These are phyloP conservation scores for Andrena hattorfiana DNA, from an alignment of 2,888 invertebrate species.

Conservation along the genomic window DNA sequence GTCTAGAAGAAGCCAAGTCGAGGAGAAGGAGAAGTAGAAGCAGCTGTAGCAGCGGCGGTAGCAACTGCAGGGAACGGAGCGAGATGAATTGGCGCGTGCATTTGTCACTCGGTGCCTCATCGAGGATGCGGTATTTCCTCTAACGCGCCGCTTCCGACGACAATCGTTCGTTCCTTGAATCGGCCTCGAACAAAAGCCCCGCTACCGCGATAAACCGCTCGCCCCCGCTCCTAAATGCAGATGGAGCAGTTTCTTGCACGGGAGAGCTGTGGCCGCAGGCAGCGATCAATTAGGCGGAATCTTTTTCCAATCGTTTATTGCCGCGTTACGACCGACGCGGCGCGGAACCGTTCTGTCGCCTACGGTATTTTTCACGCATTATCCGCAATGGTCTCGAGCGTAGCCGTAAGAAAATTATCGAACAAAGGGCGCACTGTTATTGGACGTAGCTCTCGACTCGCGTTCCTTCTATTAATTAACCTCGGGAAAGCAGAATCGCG, in stretches of 20 bases:
- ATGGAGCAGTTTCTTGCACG: background rate
- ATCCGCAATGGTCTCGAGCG: conserved; percentile 19
- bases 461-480: conserved; percentile 67
- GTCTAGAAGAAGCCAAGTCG: background rate
- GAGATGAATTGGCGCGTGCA: conserved; percentile 23
- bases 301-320: background rate
- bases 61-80: background rate
- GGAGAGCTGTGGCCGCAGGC: background rate
- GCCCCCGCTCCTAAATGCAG: background rate
- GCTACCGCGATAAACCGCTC: conserved; percentile 18
- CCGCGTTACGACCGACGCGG: background rate
- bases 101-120: conserved; percentile 68
- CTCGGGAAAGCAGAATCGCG: conserved; percentile 72
- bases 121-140: conserved; percentile 69
- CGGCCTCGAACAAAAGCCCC: conserved; percentile 41
- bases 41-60: no score
- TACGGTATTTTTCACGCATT: conserved; percentile 45
- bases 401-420: conserved; percentile 41
- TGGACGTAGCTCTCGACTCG: conserved; percentile 49
- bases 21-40: background rate
- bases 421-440: conserved; percentile 67
- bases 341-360: conserved; percentile 30
- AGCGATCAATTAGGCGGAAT: background rate
- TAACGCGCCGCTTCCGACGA: conserved; percentile 63
- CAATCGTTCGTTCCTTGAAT: conserved; percentile 66